phyloP scores from a whole-genome alignment of 2,113 vertebrate genomes.

The Sminthopsis crassicaudata region DNA sequence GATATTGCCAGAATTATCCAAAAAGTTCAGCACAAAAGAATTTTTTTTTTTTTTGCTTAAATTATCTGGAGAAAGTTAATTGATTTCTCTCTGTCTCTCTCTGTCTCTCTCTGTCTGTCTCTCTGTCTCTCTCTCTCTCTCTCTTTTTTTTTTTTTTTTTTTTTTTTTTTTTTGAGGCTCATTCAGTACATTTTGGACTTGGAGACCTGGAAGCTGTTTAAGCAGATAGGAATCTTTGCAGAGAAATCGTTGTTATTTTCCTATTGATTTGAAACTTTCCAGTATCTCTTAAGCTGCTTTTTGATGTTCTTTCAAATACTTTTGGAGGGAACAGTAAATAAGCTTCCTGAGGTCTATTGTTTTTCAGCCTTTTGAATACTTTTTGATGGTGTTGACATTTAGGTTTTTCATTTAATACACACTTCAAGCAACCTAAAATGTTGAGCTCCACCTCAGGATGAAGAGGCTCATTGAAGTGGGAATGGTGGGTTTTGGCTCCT shows the following conservation, averaged over 20 bases:
- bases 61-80: no score
- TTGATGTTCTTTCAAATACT: not conserved
- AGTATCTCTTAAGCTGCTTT: conserved; percentile 21
- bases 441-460: not conserved
- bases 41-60: rapidly evolving
- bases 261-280: conserved; percentile 4
- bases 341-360: not conserved
- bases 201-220: not conserved
- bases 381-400: not conserved
- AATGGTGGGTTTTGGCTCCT: not conserved
- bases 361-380: not conserved
- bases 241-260: not conserved
- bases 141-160: no score
- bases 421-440: not conserved
- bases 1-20: not conserved
- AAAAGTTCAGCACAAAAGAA: not conserved
- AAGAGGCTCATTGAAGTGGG: not conserved
- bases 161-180: not conserved
- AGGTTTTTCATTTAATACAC: not conserved
- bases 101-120: no score
- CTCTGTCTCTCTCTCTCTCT: no score
- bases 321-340: not conserved
- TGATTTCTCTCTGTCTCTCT: no score
- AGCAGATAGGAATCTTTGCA: not conserved
- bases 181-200: not conserved